Conservation (phyloP, 37 sponge, comb jelly and placozoan species). For the Ianthella basta region DNA sequence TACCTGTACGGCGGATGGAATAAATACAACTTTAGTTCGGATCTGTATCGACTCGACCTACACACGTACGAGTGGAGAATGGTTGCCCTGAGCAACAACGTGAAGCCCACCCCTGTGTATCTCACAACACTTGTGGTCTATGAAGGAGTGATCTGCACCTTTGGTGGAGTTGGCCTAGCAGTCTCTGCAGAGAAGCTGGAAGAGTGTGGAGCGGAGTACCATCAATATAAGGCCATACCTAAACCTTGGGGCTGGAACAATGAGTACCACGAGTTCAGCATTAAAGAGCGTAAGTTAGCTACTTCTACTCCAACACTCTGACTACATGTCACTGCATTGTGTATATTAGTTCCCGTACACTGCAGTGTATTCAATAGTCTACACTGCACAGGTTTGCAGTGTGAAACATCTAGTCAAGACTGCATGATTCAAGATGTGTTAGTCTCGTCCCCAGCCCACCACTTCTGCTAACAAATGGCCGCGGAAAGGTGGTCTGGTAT, state of each 20-base stretch:
- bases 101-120: slow-evolving; percentile 58
- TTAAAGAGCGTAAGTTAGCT: too few relatives aligned
- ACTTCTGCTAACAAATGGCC: too few relatives aligned
- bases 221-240: neutral
- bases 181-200: slow-evolving; percentile 26
- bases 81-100: neutral
- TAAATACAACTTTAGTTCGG: slow-evolving; percentile 41
- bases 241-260: slow-evolving; percentile 62
- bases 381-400: too few relatives aligned
- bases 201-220: slow-evolving; percentile 50
- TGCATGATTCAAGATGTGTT: too few relatives aligned
- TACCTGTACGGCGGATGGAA: slow-evolving; percentile 71
- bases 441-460: too few relatives aligned
- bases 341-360: too few relatives aligned
- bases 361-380: too few relatives aligned
- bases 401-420: too few relatives aligned
- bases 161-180: slow-evolving; percentile 57
- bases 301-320: too few relatives aligned
- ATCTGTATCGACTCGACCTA: slow-evolving; percentile 40
- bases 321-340: too few relatives aligned
- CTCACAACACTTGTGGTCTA: slow-evolving; percentile 43
- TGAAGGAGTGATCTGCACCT: slow-evolving; percentile 36
- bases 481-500: too few relatives aligned
- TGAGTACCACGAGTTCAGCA: slow-evolving; percentile 69
- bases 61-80: slow-evolving; percentile 46